Base-by-base conservation (phyloP, 2,888 invertebrate genomes). In the Axea sp. region DNA sequence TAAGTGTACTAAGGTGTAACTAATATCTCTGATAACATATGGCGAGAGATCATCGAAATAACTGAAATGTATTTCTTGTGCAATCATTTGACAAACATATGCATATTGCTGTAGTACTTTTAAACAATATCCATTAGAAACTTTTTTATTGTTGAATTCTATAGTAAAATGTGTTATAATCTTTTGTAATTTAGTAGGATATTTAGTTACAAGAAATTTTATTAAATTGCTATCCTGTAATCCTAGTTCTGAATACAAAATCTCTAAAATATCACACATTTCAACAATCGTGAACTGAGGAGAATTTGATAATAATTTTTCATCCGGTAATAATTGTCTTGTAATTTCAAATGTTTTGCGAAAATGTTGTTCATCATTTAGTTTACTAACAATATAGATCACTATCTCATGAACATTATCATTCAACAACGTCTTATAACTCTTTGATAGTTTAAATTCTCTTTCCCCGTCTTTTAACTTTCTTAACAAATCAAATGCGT, bases 1-100 rank as follows among this genome's bases (percentile, higher is more conserved):
- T 0, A 90, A 86, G 76, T 91, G 88, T 0, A 90, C 82, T 12
- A 92, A 82, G 53, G 89, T 90, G 72, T 90, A 89, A 51, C 90
- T 89, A 3, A 90, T 87, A 76, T 91, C 92, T 77, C 90, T 89
- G 28, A 91, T 88, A 7, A 92, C 81, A 76, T 90, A 92, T 0
- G 88, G 85, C 3, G 90, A 89, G n/a, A n/a, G n/a, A n/a, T n/a
- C n/a, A n/a, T n/a, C n/a, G n/a, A n/a, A n/a, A n/a, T n/a, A n/a
- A n/a, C n/a, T n/a, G n/a, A n/a, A n/a, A n/a, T n/a, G n/a, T n/a
- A n/a, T n/a, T n/a, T n/a, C n/a, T n/a, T n/a, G n/a, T n/a, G n/a
- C 80, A 24, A 89, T 82, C 12, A 89, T 85, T 4, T 90, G 80
- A 12, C 87, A 84, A 72, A 92, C 90, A 1, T 88, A 89, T 1